phyloP scores from a whole-genome alignment of 2,113 vertebrate species.

The Strigops habroptila region DNA sequence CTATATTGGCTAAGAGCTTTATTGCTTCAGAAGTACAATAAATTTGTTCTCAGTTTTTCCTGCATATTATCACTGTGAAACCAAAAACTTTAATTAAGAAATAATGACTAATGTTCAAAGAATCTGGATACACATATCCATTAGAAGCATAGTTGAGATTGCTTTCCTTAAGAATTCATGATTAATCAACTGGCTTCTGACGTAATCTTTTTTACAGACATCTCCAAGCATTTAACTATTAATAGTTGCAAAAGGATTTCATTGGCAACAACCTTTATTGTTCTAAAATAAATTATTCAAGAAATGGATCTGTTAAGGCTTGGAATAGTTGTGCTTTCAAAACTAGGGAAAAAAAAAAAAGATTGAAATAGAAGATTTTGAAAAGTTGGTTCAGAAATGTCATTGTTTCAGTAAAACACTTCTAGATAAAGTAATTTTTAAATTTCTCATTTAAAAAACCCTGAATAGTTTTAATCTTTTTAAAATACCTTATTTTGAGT shows the following conservation, averaged over 20 bases:
- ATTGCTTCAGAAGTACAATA: background rate
- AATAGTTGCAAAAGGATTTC: background rate
- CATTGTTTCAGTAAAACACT: background rate
- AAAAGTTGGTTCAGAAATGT: background rate
- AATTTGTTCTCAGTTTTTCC: background rate
- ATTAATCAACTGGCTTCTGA: background rate
- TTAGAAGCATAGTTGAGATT: background rate
- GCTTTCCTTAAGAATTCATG: background rate
- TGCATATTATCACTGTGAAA: background rate
- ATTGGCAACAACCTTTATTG: background rate
- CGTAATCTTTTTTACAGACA: background rate
- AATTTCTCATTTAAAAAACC: fast-evolving
- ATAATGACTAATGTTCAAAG: background rate
- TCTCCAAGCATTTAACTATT: background rate
- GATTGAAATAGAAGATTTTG: background rate
- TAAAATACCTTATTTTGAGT: background rate
- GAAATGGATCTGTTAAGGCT: background rate
- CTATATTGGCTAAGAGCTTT: background rate
- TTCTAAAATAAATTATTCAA: background rate
- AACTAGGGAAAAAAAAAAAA: fast-evolving
- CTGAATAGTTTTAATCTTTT: background rate
- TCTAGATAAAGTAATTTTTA: background rate
- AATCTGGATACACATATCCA: background rate
- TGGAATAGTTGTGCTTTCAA: background rate
- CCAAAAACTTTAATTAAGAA: background rate